Conservation (phyloP, 92 coral and sea anemone genomes). For the Isaurus tuberculatus region DNA sequence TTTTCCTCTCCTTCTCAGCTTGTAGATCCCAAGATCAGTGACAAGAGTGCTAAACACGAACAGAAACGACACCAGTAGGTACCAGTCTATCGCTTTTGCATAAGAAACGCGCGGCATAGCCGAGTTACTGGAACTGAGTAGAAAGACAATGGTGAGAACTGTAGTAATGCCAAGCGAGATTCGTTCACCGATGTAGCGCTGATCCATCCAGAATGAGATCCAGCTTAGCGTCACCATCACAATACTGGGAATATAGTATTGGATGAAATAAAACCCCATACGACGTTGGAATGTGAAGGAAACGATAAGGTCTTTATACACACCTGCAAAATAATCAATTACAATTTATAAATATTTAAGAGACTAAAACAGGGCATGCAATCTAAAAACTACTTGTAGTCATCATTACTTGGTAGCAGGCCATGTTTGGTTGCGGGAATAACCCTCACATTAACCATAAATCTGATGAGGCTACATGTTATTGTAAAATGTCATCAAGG, state of each 20-base stretch:
- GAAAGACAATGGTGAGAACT: constrained; percentile 94
- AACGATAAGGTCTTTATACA: constrained; percentile 83
- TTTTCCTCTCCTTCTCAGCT: constrained; percentile 55
- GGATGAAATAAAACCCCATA: constrained; percentile 97
- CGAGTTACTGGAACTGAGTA: constrained; percentile 96
- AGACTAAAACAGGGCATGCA: not conserved
- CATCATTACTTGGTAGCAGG: too few species aligned
- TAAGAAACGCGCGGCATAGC: constrained; percentile 99
- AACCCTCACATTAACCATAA: too few species aligned
- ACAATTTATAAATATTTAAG: not conserved
- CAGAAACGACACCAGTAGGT: constrained; percentile 90
- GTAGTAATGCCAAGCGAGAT: constrained; percentile 97
- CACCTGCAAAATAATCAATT: constrained; percentile 55
- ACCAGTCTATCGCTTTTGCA: constrained; percentile 99
- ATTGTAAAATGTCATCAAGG: too few species aligned
- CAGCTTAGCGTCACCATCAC: constrained; percentile 94
- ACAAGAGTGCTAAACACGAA: constrained; percentile 95
- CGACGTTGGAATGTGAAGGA: constrained; percentile 91
- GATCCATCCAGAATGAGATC: constrained; percentile 98
- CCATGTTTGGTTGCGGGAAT: too few species aligned
- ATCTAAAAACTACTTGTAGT: not conserved
- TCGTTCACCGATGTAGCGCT: constrained; percentile 95
- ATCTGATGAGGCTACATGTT: too few species aligned
- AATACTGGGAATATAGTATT: constrained; percentile 91
- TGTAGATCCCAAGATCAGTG: constrained; percentile 82